Base-by-base conservation (phyloP, 2,888 invertebrate species). In the Polietes domitor region DNA sequence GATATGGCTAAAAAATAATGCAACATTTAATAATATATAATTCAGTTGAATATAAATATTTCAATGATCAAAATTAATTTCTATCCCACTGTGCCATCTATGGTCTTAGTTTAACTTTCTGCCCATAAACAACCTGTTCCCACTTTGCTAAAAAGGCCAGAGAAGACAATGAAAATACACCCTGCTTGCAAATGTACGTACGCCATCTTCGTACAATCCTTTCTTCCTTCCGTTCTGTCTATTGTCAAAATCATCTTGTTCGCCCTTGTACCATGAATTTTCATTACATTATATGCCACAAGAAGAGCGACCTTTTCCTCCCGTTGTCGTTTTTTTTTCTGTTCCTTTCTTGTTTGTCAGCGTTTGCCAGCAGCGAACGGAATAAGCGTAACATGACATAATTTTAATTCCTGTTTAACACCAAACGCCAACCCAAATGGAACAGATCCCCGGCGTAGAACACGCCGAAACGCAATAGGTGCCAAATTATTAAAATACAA, bases 351-450 rank as follows among this genome's bases (percentile, higher is more conserved):
- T 79, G 53, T 53, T 7, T 47, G 76, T 76, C 12, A 19, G 10
- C 47, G 50, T n/a, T 9, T n/a, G n/a, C n/a, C 53, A 53, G 24
- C 53, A 80, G 80, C 28, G 73, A 58, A 15, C 15, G 43, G 77
- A 83, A 83, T 77, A 76, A 79, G 81, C 81, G 81, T 81, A 81
- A 79, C 81, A 73, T 76, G 76, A 81, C 78, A 84, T 81, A 81
- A 84, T 84, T 84, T 81, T 81, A 84, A 84, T 84, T 81, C 76
- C 61, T 63, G 73, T 79, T 81, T 76, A 81, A 80, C 68, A 68
- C 76, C 61, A 37, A 41, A 65, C 71, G 7, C 63, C 43, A 71
- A 72, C 19, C 61, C 26, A 53, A 26, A 5, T 4, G 10, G 15
- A 41, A 12, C 41, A 47, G 4, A 47, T 32, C 47, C n/a, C 47